Base-by-base conservation (phyloP, 2,888 invertebrate genomes). In the Scotopteryx bipunctaria region DNA sequence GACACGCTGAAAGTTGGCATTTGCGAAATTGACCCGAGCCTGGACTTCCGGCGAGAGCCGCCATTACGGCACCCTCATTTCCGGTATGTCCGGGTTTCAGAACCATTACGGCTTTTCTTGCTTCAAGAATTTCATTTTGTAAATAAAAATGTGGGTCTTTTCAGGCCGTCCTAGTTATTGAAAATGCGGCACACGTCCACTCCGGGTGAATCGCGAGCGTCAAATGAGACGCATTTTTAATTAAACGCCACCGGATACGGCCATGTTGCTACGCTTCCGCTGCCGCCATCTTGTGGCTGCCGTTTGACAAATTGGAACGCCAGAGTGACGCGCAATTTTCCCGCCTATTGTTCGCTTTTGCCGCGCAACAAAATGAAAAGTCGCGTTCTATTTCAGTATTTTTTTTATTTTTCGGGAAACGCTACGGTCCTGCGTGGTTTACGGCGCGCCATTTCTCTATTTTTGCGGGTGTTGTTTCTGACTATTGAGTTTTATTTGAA, bases 271-370 rank as follows among this genome's bases (percentile, higher is more conserved):
- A 63, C 65, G 72, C 74, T 76, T 83, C 83, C 83, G 81, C 68
- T 66, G 74, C 72, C 81, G 87, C 88, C 90, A 88, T 89, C 87
- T 88, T 86, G 85, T 78, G 81, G 80, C 75, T 76, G 76, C 77
- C 85, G 85, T 87, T 90, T 90, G 89, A 90, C 89, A 90, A 90
- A 90, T 90, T 89, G 90, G 86, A 86, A 85, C 81, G 86, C 79
- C 77, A 82, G 86, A 86, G 87, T 90, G 90, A 90, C 90, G 89
- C 88, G 89, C 88, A 89, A 89, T 89, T 89, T 89, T 87, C 86
- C 86, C 86, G 82, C 84, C 86, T 77, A 87, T 89, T 89, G 89
- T 90, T 86, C 87, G 84, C 83, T 81, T 85, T 85, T 81, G 82
- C 80, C 81, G 80, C 80, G 78, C 87, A 81, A 86, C 86, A 84